Percentiles rank a stretch among this genome's conserved stretches.
Evolutionary conservation across 2,113 vertebrate genomes (phyloP).

Genomic region (Gymnarchus niloticus): DNA sequence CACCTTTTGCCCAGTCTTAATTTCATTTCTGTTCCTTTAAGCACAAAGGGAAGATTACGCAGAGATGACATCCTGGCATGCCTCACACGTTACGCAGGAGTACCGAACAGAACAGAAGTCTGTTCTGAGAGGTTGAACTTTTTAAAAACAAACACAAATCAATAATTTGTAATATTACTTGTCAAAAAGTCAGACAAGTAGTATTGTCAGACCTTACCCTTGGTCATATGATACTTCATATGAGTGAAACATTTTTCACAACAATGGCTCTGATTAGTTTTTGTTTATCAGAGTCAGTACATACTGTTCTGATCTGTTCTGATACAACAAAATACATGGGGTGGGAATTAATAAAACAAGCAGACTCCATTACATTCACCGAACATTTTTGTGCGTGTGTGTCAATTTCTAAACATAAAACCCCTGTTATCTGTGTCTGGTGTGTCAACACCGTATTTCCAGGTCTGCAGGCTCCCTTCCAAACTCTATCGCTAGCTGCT

Average conservation of each 20-base stretch:
- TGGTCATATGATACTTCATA: background rate
- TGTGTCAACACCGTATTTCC: background rate
- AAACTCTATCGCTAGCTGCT: background rate
- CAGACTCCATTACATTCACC: background rate
- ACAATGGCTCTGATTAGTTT: background rate
- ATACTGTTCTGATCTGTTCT: too few species aligned
- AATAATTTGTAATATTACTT: background rate
- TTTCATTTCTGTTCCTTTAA: background rate
- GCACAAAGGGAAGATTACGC: background rate
- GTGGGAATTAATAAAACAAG: background rate
- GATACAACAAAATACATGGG: background rate
- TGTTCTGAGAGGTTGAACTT: too few species aligned
- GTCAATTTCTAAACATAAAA: slow-evolving; percentile 17
- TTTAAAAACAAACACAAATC: too few species aligned
- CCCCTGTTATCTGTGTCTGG: slow-evolving; percentile 4
- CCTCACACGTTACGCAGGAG: background rate
- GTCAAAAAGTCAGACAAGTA: background rate
- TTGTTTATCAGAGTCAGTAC: background rate
- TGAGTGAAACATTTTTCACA: background rate
- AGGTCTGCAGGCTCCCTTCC: background rate
- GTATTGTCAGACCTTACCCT: background rate
- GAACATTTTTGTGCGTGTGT: background rate
- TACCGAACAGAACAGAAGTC: too few species aligned
- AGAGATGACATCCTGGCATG: background rate
- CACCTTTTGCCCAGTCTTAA: background rate